phyloP scores from a whole-genome alignment of 2,888 invertebrate genomes.

The Lottia gigantea region DNA sequence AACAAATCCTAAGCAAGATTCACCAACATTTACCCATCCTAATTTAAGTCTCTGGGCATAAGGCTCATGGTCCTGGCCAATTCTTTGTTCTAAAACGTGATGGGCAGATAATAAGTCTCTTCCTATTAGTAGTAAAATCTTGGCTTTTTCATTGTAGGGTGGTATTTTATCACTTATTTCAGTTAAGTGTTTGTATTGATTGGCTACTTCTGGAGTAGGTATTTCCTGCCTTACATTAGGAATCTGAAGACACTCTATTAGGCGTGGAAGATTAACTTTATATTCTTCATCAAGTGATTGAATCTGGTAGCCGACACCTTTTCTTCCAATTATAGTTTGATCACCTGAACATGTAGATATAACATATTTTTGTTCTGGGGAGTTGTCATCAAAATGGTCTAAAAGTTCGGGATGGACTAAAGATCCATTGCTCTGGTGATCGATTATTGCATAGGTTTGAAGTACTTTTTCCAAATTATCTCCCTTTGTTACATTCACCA shows the following conservation, averaged over 20 bases:
- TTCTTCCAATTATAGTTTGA: too few species aligned
- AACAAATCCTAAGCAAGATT: constrained; percentile 16
- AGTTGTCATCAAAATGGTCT: constrained; percentile 13
- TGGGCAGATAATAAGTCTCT: constrained; percentile 10
- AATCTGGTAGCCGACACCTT: too few species aligned
- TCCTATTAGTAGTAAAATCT: constrained; percentile 9
- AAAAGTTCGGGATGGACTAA: constrained; percentile 20
- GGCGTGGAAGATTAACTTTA: too few species aligned
- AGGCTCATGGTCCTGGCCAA: constrained; percentile 7
- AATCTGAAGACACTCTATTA: too few species aligned
- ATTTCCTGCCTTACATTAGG: too few species aligned
- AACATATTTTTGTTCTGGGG: too few species aligned
- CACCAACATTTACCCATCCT: constrained; percentile 21
- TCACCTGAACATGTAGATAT: too few species aligned
- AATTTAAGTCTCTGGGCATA: constrained; percentile 18
- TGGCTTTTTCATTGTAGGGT: too few species aligned
- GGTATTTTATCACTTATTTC: too few species aligned
- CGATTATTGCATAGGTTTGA: constrained; percentile 24
- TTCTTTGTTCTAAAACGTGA: constrained; percentile 18
- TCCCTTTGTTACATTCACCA: constrained; percentile 20
- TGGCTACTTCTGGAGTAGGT: too few species aligned
- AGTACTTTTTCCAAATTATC: constrained; percentile 5
- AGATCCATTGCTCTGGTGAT: constrained; percentile 31
- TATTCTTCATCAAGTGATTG: too few species aligned
- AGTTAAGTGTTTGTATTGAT: too few species aligned